These are phyloP conservation scores for Pissodes strobi DNA, from an alignment of 1,140 invertebrate genomes.

Conservation along the genomic window DNA sequence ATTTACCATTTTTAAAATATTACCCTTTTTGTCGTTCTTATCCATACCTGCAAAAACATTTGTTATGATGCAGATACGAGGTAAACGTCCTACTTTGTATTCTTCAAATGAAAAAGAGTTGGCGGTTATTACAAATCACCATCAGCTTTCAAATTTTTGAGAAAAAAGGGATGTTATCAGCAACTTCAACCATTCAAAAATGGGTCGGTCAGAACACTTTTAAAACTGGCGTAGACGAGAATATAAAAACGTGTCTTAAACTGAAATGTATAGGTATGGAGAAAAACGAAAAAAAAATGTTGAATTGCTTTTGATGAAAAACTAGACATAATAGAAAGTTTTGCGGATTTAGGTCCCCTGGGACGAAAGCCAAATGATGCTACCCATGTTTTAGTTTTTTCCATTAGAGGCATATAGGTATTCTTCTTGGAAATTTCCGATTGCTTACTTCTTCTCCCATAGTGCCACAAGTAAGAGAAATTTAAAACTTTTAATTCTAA, in stretches of 20 bases:
- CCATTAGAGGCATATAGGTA: not conserved
- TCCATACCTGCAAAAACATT: too few species aligned
- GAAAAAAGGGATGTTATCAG: not conserved
- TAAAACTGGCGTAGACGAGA: too few species aligned
- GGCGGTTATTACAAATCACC: not conserved
- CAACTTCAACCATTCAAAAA: too few species aligned
- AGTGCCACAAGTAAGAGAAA: too few species aligned
- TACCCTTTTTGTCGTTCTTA: not conserved
- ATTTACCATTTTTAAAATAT: too few species aligned
- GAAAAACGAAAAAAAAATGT: slow-evolving; percentile 5
- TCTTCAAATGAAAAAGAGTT: not conserved
- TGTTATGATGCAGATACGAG: too few species aligned
- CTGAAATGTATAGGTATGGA: not conserved
- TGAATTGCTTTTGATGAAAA: not conserved
- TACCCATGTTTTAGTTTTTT: not conserved
- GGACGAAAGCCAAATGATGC: not conserved
- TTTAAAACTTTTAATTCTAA: too few species aligned
- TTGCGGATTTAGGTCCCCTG: not conserved
- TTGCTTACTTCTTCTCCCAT: too few species aligned
- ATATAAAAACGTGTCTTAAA: not conserved
- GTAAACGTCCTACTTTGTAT: too few species aligned
- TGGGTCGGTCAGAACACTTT: too few species aligned
- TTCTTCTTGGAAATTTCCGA: not conserved
- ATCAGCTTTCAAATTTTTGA: not conserved
- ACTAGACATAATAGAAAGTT: too few species aligned